phyloP scores from a whole-genome alignment of 1,140 invertebrate genomes.

The Diorhabda sublineata region DNA sequence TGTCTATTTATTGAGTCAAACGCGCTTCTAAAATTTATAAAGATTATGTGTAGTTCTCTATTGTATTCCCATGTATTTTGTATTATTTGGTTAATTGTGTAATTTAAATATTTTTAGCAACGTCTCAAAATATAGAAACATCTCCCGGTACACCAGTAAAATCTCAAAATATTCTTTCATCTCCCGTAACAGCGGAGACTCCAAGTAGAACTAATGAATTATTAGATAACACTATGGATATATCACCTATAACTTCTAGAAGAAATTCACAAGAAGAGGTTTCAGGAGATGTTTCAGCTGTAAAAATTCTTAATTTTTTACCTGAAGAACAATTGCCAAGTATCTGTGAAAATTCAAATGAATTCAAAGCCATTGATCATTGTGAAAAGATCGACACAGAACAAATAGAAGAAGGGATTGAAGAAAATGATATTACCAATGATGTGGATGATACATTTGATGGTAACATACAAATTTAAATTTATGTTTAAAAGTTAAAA shows the following conservation, averaged over 20 bases:
- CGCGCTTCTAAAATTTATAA: not conserved
- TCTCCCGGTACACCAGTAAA: not conserved
- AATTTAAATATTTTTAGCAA: not conserved
- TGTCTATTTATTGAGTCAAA: no score
- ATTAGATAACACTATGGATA: conserved; percentile 52
- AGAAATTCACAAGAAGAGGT: conserved; percentile 4
- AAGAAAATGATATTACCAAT: not conserved
- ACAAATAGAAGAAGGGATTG: not conserved
- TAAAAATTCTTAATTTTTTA: not conserved
- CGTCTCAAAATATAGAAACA: not conserved
- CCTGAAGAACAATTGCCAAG: not conserved
- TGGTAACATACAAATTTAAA: not conserved
- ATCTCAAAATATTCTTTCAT: conserved; percentile 33
- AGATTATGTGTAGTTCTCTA: no score
- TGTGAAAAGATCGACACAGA: not conserved
- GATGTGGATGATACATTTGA: not conserved
- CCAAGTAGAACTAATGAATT: conserved; percentile 52
- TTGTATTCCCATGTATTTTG: no score
- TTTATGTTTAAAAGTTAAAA: not conserved
- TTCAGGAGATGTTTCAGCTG: not conserved
- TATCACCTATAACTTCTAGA: conserved; percentile 53
- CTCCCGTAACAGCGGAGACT: conserved; percentile 44
- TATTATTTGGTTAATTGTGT: not conserved
- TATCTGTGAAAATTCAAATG: no score
- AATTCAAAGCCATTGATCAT: not conserved